Percentiles rank a stretch among this genome's conserved stretches.
These are phyloP conservation scores for Triplophysa siluroides DNA, from an alignment of 2,113 vertebrate genomes.

Conservation along the genomic window DNA sequence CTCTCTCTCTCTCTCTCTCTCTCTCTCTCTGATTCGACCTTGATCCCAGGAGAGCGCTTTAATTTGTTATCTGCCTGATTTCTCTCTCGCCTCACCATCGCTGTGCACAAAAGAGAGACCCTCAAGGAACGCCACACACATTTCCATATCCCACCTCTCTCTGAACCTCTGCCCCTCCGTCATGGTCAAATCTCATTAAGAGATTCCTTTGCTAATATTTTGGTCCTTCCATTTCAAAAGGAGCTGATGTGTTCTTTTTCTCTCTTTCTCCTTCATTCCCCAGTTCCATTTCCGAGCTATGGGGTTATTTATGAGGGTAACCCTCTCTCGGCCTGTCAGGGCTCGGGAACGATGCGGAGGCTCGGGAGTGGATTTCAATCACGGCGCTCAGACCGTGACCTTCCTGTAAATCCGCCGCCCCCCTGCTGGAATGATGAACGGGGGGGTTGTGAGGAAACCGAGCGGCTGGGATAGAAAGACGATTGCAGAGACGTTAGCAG, in stretches of 20 bases:
- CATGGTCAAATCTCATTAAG: neutral
- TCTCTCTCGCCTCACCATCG: neutral
- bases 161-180: neutral
- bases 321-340: neutral
- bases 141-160: conserved; percentile 1
- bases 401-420: conserved; percentile 1
- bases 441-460: neutral
- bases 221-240: neutral
- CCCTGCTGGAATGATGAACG: conserved; percentile 4
- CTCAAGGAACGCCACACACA: neutral
- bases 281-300: neutral
- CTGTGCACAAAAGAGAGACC: neutral
- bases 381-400: conserved; percentile 11
- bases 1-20: neutral
- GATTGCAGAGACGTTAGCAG: too few species aligned
- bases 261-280: neutral
- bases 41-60: conserved; percentile 1
- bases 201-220: neutral
- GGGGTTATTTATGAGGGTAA: conserved; percentile 35
- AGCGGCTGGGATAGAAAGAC: neutral
- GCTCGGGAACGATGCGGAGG: neutral
- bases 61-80: conserved; percentile 23
- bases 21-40: conserved; percentile 21
- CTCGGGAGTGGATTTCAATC: conserved; percentile 33
- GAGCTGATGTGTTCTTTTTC: neutral